These are phyloP conservation scores for Uropetala carovei DNA, from an alignment of 2,888 invertebrate genomes.

Conservation along the genomic window DNA sequence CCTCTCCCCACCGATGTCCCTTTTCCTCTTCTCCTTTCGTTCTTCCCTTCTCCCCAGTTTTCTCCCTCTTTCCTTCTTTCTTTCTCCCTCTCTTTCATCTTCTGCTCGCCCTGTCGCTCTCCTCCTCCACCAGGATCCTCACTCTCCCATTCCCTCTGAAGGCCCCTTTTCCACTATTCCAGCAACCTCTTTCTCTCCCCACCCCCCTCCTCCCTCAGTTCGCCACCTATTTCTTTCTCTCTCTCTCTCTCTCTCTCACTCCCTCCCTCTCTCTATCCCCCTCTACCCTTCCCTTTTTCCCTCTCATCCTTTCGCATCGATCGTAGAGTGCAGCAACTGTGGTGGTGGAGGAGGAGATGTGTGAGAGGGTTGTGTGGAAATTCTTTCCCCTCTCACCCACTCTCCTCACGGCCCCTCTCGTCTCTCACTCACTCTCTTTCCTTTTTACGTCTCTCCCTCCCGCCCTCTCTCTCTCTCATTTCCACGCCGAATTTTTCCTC, in stretches of 20 bases:
- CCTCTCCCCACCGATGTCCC: too few relatives aligned
- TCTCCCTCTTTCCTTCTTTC: neutral
- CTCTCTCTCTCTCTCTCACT: neutral
- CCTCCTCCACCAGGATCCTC: neutral
- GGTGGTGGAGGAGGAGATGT: neutral
- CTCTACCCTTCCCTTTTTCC: neutral
- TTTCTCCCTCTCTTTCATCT: too few relatives aligned
- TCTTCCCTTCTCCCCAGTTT: too few relatives aligned
- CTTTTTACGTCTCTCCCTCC: neutral
- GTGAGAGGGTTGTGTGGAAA: neutral
- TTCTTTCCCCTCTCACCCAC: conserved; percentile 1
- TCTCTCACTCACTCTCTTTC: neutral
- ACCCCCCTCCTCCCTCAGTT: neutral
- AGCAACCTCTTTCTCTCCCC: neutral
- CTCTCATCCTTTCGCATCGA: conserved; percentile 33
- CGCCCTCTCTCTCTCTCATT: neutral
- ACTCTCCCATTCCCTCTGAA: conserved; percentile 9
- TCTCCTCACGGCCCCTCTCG: neutral
- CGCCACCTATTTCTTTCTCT: neutral
- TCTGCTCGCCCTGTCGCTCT: neutral
- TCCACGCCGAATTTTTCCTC: neutral
- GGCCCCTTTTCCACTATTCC: neutral
- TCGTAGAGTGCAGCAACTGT: conserved; percentile 38
- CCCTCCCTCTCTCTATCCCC: neutral
- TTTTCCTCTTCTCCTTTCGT: too few relatives aligned